A percentile compares a stretch with the other conserved stretches of the same genome.
phyloP scores from a whole-genome alignment of 2,888 invertebrate genomes.

The Arenicola marina region DNA sequence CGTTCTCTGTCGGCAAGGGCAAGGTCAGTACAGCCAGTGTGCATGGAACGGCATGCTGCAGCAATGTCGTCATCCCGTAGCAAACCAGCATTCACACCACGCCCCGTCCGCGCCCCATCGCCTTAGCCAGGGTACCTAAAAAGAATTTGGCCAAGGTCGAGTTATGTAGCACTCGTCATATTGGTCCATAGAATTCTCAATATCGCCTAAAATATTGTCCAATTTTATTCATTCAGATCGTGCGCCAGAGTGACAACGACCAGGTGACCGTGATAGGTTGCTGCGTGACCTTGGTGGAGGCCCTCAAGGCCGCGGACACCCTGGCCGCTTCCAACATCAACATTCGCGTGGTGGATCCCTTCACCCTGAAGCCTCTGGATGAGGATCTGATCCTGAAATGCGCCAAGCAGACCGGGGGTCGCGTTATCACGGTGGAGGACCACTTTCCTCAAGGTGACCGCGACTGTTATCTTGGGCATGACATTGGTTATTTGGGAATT shows the following conservation, averaged over 20 bases:
- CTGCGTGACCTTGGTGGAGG: slow-evolving; percentile 92
- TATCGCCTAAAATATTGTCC: too few species aligned
- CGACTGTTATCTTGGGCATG: too few species aligned
- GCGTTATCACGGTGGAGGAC: slow-evolving; percentile 92
- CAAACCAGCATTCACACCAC: too few species aligned
- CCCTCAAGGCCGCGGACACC: slow-evolving; percentile 79
- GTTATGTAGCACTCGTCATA: too few species aligned
- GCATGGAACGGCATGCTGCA: too few species aligned
- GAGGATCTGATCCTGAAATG: slow-evolving; percentile 74
- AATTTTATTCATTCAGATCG: slow-evolving; percentile 64
- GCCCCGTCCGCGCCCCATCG: too few species aligned
- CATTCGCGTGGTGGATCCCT: slow-evolving; percentile 88
- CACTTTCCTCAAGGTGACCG: slow-evolving; percentile 93
- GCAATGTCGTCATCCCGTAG: too few species aligned
- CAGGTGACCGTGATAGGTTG: slow-evolving; percentile 86
- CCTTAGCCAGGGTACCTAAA: too few species aligned
- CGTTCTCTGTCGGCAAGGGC: slow-evolving; percentile 73
- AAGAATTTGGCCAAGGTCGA: too few species aligned
- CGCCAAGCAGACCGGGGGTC: slow-evolving; percentile 79
- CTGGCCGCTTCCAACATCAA: slow-evolving; percentile 71
- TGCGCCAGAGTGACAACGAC: slow-evolving; percentile 78
- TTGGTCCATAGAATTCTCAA: too few species aligned
- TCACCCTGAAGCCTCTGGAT: slow-evolving; percentile 96
- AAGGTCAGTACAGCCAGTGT: slow-evolving; percentile 63
- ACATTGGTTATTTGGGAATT: too few species aligned